Evolutionary conservation across 2,797 vertebrate species (phyloP).

Genomic region (Streptopelia turtur): DNA sequence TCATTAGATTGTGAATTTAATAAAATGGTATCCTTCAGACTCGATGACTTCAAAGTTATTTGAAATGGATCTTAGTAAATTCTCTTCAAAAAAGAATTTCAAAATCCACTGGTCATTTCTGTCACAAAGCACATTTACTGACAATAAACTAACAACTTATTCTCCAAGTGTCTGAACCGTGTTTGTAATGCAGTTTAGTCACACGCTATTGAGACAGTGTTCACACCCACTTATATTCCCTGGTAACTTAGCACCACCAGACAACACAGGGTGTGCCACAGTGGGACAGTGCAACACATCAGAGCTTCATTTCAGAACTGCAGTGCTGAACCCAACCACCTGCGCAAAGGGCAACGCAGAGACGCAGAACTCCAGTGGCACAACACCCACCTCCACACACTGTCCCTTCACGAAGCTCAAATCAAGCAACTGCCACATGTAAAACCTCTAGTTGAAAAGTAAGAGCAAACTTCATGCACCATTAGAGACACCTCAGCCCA

Average conservation of each 20-base stretch:
- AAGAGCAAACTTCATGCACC: not conserved
- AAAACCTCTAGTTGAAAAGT: not conserved
- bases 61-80: not conserved
- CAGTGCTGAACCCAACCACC: not conserved
- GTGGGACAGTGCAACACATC: rapidly evolving
- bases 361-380: not conserved
- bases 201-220: not conserved
- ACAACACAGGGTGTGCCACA: not conserved
- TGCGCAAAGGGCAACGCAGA: not conserved
- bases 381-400: not conserved
- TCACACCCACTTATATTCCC: not conserved
- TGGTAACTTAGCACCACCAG: not conserved
- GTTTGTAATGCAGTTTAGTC: not conserved
- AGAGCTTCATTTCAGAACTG: not conserved
- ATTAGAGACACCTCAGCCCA: not conserved
- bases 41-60: not conserved
- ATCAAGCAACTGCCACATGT: not conserved
- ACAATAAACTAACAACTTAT: not conserved
- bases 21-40: not conserved
- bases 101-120: not conserved
- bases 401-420: not conserved
- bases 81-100: not conserved
- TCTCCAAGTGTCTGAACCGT: not conserved
- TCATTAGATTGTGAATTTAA: not conserved
- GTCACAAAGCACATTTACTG: not conserved